Base-by-base conservation (phyloP, 2,113 vertebrate species). In the Spheniscus mendiculus region DNA sequence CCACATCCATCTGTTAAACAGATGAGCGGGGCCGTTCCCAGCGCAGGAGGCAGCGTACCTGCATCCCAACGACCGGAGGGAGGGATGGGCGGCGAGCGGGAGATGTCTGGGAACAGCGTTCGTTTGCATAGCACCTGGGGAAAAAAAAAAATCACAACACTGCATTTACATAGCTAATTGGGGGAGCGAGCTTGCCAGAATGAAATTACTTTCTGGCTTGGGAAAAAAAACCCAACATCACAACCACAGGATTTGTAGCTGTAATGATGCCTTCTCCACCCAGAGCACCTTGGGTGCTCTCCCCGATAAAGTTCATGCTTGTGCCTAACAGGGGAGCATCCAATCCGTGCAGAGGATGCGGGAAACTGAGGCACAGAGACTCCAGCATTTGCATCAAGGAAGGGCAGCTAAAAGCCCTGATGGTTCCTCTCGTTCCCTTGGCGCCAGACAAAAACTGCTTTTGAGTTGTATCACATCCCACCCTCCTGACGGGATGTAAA, bases 81-180 rank as follows among this genome's bases (percentile, higher is more conserved):
- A 44, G 30, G 26, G 62, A n/a, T 5, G 9, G 32, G 13, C 9
- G 5, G 5, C 0, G 0, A 74, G 40, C 1, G 0, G 16, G 22
- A 40, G 19, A 3, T n/a, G 16, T 15, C 42, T 67, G 74, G 83
- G 74, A 95, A 50, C 0, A 0, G 55, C 0, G 0, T 7, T 69
- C 3, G 0, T 89, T 69, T 83, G 78, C 50, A 45, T 5, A 52
- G 70, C 55, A 76, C 62, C 67, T 69, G 44, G 53, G 44, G 61
- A 47, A 42, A 62, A 45, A 73, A 73, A 42, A 23, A 19, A 20
- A 88, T 22, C 63, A 49, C 71, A 71, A 56, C 76, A 53, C 4
- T 30, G 71, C 44, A 89, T 81, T 87, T 66, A 21, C 79, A 89
- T 38, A 26, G 63, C 67, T 83, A 82, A 90, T 0, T 66, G 58